Evolutionary conservation across 2,888 invertebrate genomes (phyloP).

Genomic region (Luffia ferchaultella): DNA sequence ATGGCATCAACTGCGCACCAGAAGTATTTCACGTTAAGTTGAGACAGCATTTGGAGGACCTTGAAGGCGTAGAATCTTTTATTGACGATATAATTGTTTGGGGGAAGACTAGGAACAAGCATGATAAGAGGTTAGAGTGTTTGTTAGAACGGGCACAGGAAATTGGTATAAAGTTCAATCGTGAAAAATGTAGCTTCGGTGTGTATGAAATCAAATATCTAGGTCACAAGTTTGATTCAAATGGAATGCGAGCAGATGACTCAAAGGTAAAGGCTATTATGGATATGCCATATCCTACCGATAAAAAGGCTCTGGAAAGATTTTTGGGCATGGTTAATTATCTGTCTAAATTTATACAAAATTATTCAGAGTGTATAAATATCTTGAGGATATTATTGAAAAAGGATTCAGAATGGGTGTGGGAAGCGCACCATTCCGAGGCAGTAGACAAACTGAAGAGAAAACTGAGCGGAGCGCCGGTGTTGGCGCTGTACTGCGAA

Average conservation of each 20-base stretch:
- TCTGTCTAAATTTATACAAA: slow-evolving; percentile 11
- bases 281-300: not conserved
- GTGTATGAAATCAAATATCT: slow-evolving; percentile 4
- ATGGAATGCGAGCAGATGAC: slow-evolving; percentile 8
- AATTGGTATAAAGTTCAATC: slow-evolving; percentile 14
- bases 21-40: slow-evolving; percentile 15
- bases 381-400: slow-evolving; percentile 15
- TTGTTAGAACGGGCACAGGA: slow-evolving; percentile 7
- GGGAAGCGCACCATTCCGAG: slow-evolving; percentile 17
- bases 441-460: slow-evolving; percentile 9
- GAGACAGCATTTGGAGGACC: slow-evolving; percentile 9
- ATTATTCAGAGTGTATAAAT: slow-evolving; percentile 9
- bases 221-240: not conserved
- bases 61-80: slow-evolving; percentile 11
- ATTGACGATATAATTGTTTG: slow-evolving; percentile 12
- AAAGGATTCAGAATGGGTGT: slow-evolving; percentile 18
- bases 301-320: not conserved
- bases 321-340: slow-evolving; percentile 5
- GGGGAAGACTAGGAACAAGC: slow-evolving; percentile 6
- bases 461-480: slow-evolving; percentile 12
- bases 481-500: slow-evolving; percentile 12
- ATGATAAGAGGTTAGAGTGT: slow-evolving; percentile 8
- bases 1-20: slow-evolving; percentile 13
- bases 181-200: slow-evolving; percentile 10
- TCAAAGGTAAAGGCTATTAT: slow-evolving; percentile 9